Conservation (phyloP, 2,888 invertebrate species). For the Melinaea menophilus region DNA sequence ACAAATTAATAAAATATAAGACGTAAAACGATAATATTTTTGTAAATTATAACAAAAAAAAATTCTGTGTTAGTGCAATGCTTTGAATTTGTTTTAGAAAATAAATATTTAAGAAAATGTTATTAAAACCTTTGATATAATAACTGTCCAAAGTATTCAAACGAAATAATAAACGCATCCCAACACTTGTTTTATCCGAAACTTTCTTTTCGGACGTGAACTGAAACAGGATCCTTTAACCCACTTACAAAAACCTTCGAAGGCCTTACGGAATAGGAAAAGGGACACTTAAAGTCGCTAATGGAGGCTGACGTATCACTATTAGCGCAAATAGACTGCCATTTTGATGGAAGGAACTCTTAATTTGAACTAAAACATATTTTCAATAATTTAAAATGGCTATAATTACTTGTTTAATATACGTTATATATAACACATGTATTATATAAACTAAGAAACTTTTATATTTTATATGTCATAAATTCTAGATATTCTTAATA, state of each 20-base stretch:
- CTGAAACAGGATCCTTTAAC: constrained; percentile 8
- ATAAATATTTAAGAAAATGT: background rate
- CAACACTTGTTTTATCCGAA: background rate
- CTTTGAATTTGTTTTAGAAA: background rate
- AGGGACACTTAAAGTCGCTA: constrained; percentile 43
- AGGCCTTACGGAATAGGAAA: constrained; percentile 29
- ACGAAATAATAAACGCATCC: background rate
- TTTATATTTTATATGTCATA: too few relatives aligned
- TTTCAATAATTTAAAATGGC: background rate
- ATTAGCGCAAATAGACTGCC: constrained; percentile 42
- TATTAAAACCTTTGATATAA: background rate
- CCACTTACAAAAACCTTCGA: constrained; percentile 6
- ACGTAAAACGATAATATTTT: too few relatives aligned
- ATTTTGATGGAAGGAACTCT: constrained; percentile 26
- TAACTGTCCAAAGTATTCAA: background rate
- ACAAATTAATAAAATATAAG: too few relatives aligned
- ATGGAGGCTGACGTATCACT: constrained; percentile 48
- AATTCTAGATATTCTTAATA: too few relatives aligned
- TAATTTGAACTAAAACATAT: constrained; percentile 16
- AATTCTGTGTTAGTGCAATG: too few relatives aligned
- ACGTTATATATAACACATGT: too few relatives aligned
- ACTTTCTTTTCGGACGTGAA: constrained; percentile 6
- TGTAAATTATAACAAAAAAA: too few relatives aligned
- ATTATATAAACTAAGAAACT: too few relatives aligned
- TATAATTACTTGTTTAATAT: too few relatives aligned